Evolutionary conservation across 2,797 vertebrate species (phyloP).

Genomic region (Hemibagrus guttatus): DNA sequence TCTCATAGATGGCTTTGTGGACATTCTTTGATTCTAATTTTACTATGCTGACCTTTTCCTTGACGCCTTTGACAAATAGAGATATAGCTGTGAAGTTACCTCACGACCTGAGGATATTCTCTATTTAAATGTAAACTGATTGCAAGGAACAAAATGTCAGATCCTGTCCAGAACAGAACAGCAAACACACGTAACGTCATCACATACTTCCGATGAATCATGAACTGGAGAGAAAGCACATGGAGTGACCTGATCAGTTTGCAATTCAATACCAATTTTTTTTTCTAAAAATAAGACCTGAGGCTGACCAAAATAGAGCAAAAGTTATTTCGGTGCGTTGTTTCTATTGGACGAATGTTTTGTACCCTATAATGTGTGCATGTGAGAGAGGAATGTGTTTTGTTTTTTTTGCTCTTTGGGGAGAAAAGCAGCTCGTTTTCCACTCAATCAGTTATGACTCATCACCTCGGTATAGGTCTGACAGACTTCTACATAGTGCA

Average conservation of each 20-base stretch:
- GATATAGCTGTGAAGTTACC: not conserved
- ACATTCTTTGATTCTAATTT: not conserved
- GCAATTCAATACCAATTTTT: constrained; percentile 74
- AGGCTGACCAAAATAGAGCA: constrained; percentile 75
- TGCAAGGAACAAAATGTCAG: constrained; percentile 53
- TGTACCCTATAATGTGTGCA: constrained; percentile 59
- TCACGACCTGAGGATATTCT: not conserved
- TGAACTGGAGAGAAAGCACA: constrained; percentile 54
- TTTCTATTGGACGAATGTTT: constrained; percentile 74
- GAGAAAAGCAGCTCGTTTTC: constrained; percentile 33
- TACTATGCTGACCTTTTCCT: not conserved
- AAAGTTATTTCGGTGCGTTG: constrained; percentile 75
- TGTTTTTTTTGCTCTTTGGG: constrained; percentile 64
- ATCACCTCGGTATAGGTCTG: constrained; percentile 45
- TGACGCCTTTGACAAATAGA: not conserved
- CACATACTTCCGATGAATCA: constrained; percentile 74
- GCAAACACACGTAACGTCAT: constrained; percentile 68
- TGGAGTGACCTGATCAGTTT: constrained; percentile 73
- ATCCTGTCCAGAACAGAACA: constrained; percentile 56
- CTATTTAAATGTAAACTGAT: constrained; percentile 52
- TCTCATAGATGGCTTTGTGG: not conserved
- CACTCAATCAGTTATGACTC: constrained; percentile 50
- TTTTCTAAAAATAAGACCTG: constrained; percentile 74
- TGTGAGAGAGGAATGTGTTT: constrained; percentile 63
- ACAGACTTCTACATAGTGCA: constrained; percentile 36